These are phyloP conservation scores for Drepanosiphum platanoidis DNA, from an alignment of 2,888 invertebrate species.

Conservation along the genomic window DNA sequence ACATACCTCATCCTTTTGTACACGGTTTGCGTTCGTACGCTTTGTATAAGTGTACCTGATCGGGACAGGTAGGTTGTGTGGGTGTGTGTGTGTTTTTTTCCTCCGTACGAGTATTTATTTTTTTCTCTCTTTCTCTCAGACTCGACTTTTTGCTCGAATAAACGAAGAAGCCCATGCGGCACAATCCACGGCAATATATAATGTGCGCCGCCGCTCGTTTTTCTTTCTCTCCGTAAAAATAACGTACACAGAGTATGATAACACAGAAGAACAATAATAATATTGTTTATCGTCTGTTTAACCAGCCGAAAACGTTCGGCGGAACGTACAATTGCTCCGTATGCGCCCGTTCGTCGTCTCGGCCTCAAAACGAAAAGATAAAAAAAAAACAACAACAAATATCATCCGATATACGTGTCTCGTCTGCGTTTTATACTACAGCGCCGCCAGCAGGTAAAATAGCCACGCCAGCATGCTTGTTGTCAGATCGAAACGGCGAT, in stretches of 20 bases:
- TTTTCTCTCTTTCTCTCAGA: neutral
- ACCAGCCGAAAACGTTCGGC: constrained; percentile 3
- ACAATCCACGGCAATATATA: neutral
- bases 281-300: constrained; percentile 27
- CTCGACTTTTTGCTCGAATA: constrained; percentile 50
- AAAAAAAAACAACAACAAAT: neutral
- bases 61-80: constrained; percentile 44
- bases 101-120: neutral
- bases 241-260: constrained; percentile 7
- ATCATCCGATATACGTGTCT: neutral
- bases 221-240: constrained; percentile 8
- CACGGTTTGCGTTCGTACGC: constrained; percentile 17
- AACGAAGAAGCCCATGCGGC: neutral
- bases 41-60: neutral
- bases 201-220: neutral
- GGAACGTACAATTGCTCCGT: neutral
- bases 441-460: neutral
- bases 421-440: no score
- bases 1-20: constrained; percentile 6
- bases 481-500: no score
- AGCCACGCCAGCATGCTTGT: neutral
- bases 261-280: constrained; percentile 34
- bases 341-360: neutral
- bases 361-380: no score
- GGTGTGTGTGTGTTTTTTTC: neutral